Evolutionary conservation across 2,888 invertebrate species (phyloP), one percentile per base, ranked within the genome.

Genomic region (Dryocosmus kuriphilus): DNA sequence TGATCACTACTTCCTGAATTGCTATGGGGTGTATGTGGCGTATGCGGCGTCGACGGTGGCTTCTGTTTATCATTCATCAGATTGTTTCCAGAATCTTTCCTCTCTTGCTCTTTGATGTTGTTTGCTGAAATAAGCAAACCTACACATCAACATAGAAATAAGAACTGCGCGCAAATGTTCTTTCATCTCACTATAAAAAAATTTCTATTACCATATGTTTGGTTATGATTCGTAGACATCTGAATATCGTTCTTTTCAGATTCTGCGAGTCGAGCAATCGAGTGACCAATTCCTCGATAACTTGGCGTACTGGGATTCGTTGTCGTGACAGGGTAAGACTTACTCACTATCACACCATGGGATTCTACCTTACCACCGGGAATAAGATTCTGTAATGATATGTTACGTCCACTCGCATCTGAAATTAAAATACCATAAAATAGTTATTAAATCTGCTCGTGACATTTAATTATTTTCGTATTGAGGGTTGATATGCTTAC

Each of bases 301-400:
- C 85, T 86, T 41, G 90, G 88, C 24, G 89, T 88, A 77, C 88
- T 86, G n/a, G 90, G 88, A 83, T 88, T 89, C 38, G 88, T 89
- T 41, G 88, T 83, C 16, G 82, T 77, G 35, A 65, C 32, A 14
- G 88, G 80, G 76, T 90, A 90, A 76, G 92, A 90, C 87, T 94
- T 94, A 85, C 92, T 93, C 75, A 94, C 94, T 83, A 94, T 94
- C 61, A 94, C 94, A 63, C 93, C 93, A 80, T 93, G 93, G 32
- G 92, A 89, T 76, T 93, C 91, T 75, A 87, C 87, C 84, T 90
- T 91, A 83, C 83, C 87, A 83, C 83, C 85, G 77, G 87, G 84
- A 83, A 87, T 86, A 83, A 88, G 87, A 86, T 85, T 90, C 81
- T 90, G 88, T 71, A 89, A 84, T 65, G 89, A 81, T 85, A 88